Base-by-base conservation (phyloP, 1,140 invertebrate genomes). In the Drosophila suzukii region DNA sequence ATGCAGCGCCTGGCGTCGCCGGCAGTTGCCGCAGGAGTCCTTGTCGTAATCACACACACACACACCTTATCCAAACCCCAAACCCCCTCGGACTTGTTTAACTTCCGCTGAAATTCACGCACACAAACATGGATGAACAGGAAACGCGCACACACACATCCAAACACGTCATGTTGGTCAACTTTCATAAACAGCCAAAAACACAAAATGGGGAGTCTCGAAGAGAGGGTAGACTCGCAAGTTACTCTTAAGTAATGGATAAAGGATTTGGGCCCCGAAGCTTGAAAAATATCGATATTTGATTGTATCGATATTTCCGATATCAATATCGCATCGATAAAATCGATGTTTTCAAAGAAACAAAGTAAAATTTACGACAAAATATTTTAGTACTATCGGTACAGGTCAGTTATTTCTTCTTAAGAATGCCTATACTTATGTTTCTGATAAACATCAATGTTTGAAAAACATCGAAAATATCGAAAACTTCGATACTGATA, bases 161-260 rank as follows among this genome's bases (percentile, higher is more conserved):
- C 46, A 17, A 11, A 36, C 47, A 57, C 57, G 46, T 62, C 27
- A 54, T 55, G 71, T 66, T 85, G 81, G 61, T 78, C 67, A 85
- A 85, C 74, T 85, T 85, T 85, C 53, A 81, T 81, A 85, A 85
- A 71, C 68, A 63, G 71, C 61, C 81, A 49, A 75, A 63, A 70
- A 72, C 56, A 61, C 30, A 30, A 62, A 13, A 11, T 34, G 15
- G 6, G 27, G 62, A 27, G 0, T 10, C 41, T 20, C 27, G n/a
- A n/a, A 1, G 0, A 8, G 0, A 6, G 20, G 17, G 20, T 50
- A 44, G 65, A 56, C 65, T 41, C 4, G n/a, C 0, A 7, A 50
- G 24, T 30, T 36, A 17, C 36, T 27, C 27, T 17, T 38, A 10
- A 12, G 15, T n/a, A 13, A 15, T 12, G 12, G 10, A 39, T 34